Conservation (phyloP, 2,113 vertebrate species). For the Albula glossodonta region DNA sequence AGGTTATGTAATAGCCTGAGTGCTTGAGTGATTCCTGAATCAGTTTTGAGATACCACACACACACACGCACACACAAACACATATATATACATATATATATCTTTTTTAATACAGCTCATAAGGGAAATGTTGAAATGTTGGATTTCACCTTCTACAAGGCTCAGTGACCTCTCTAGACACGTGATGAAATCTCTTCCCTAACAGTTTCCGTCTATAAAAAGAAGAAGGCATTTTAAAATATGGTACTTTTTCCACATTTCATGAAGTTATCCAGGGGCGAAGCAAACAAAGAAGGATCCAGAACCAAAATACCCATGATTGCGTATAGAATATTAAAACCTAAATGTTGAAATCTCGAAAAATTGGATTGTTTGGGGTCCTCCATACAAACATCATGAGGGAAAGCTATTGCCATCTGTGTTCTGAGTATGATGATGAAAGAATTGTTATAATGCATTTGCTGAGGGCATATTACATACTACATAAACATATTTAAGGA, state of each 20-base stretch:
- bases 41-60: neutral
- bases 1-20: neutral
- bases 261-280: too few relatives aligned
- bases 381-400: too few relatives aligned
- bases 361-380: neutral
- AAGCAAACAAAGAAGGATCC: neutral
- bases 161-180: neutral
- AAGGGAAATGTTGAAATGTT: neutral
- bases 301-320: neutral
- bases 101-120: too few relatives aligned
- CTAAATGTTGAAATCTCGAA: neutral
- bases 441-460: neutral
- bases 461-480: too few relatives aligned
- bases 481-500: too few relatives aligned
- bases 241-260: too few relatives aligned
- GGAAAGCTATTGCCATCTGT: too few relatives aligned
- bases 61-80: too few relatives aligned
- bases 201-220: neutral
- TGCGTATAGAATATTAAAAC: too few relatives aligned
- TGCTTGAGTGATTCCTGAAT: neutral
- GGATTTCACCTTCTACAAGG: neutral
- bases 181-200: neutral
- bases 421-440: too few relatives aligned
- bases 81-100: too few relatives aligned
- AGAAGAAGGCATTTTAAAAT: neutral